Base-by-base conservation (phyloP, 2,888 invertebrate genomes). In the Pheosia tremula region DNA sequence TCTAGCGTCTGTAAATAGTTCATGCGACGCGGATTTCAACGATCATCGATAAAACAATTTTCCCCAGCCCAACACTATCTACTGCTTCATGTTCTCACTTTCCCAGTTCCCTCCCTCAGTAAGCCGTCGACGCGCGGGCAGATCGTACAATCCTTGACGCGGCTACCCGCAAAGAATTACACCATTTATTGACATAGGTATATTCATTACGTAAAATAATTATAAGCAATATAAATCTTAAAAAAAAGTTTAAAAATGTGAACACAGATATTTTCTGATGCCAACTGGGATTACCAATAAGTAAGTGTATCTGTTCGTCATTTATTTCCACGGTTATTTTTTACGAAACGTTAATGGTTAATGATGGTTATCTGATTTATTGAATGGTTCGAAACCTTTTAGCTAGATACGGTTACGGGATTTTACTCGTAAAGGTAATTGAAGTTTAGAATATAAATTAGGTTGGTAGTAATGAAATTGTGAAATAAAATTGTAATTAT, bases 1-100 rank as follows among this genome's bases (percentile, higher is more conserved):
- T 24, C 24, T 24, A 24, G 24, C 24, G 24, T 24, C 24, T 24
- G 24, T 24, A 24, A 24, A 24, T 24, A 24, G 24, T 1, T 24
- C 24, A 24, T 24, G 2, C 24, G 24, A 2, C 24, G 9, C 43
- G 43, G 43, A 4, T 43, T 43, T 36, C 4, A 36, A 54, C n/a
- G 69, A 61, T 56, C 78, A 82, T 81, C 79, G 80, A 78, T 73
- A 76, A 63, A 65, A 68, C 62, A 68, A 64, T 71, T 72, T 72
- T 75, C 66, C 61, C 47, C 59, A 62, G 59, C 74, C 56, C 85
- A 76, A 56, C 88, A 75, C 86, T 89, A 83, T 61, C 69, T 70
- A 81, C 75, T 70, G 82, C 83, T 85, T 83, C 77, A 85, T 85
- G 87, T 89, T 87, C 84, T 80, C 81, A 83, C 77, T 84, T 84